A percentile compares a stretch with the other conserved stretches of the same genome.
Evolutionary conservation across 1,140 invertebrate species (phyloP).

Genomic region (Drosophila santomea): DNA sequence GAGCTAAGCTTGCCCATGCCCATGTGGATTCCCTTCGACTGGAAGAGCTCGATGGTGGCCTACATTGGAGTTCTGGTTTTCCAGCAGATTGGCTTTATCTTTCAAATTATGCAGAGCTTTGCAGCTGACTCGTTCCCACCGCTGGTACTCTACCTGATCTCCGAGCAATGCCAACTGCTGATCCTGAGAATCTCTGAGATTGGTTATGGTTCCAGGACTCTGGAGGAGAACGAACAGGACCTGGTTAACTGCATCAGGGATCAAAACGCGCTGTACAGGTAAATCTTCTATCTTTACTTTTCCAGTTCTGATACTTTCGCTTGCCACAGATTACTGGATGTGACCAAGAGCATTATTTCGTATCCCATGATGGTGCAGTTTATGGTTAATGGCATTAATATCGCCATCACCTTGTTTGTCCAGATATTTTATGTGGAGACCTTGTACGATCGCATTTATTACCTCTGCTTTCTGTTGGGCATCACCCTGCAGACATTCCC

Average conservation of each 20-base stretch:
- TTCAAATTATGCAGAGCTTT: conserved; percentile 55
- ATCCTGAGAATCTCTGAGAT: conserved; percentile 50
- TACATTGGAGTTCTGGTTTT: conserved; percentile 41
- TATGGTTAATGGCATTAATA: conserved; percentile 53
- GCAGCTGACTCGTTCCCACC: conserved; percentile 63
- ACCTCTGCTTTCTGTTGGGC: conserved; percentile 39
- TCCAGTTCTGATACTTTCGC: too few species aligned
- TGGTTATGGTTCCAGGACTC: conserved; percentile 25
- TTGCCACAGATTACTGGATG: conserved; percentile 37
- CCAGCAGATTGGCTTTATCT: conserved; percentile 42
- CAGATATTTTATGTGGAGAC: conserved; percentile 55
- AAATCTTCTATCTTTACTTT: background rate
- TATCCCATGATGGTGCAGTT: conserved; percentile 70
- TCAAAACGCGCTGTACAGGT: conserved; percentile 63
- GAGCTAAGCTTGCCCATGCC: conserved; percentile 54
- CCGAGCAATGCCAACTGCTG: conserved; percentile 61
- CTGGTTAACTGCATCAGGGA: conserved; percentile 57
- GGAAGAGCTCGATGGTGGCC: conserved; percentile 27
- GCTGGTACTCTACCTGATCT: conserved; percentile 40
- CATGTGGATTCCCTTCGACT: conserved; percentile 69
- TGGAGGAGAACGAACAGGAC: conserved; percentile 39
- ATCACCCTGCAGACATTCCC: conserved; percentile 61
- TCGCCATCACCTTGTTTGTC: conserved; percentile 40
- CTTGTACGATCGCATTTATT: conserved; percentile 39
- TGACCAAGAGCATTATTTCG: conserved; percentile 49